Percentiles rank a stretch among this genome's conserved stretches.
phyloP scores from a whole-genome alignment of 2,888 invertebrate species.

The Plutella xylostella region DNA sequence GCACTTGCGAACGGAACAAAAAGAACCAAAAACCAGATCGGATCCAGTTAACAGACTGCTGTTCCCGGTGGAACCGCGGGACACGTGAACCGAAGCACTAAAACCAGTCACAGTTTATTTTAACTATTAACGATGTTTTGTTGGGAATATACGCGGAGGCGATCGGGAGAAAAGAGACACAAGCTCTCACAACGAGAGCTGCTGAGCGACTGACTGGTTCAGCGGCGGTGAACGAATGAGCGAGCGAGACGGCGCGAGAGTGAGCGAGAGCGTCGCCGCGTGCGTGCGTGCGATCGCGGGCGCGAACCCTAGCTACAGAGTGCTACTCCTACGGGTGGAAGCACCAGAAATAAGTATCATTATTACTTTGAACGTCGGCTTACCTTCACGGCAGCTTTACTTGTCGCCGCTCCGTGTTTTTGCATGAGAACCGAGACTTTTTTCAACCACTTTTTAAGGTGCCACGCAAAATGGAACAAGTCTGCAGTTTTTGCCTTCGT shows the following conservation, averaged over 20 bases:
- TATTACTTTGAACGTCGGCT: conserved; percentile 8
- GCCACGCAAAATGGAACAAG: background rate
- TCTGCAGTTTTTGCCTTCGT: background rate
- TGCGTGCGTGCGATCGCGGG: background rate
- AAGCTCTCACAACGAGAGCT: conserved; percentile 27
- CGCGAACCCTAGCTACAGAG: conserved; percentile 7
- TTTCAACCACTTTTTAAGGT: background rate
- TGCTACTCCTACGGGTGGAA: too few relatives aligned
- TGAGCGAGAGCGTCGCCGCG: conserved; percentile 2
- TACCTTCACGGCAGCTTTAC: conserved; percentile 7
- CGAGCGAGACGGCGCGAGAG: conserved; percentile 5
- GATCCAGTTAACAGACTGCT: conserved; percentile 36
- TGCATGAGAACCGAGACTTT: conserved; percentile 6
- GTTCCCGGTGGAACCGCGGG: conserved; percentile 24
- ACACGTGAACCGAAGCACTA: conserved; percentile 28
- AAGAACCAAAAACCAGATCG: conserved; percentile 30
- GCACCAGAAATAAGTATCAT: conserved; percentile 6
- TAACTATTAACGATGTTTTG: conserved; percentile 35
- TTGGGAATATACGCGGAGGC: conserved; percentile 42
- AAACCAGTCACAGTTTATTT: conserved; percentile 41
- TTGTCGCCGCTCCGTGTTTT: conserved; percentile 6
- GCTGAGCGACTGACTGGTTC: conserved; percentile 9
- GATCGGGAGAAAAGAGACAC: conserved; percentile 22
- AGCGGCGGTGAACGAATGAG: conserved; percentile 4
- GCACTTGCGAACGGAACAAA: conserved; percentile 54